Percentiles rank a stretch among this genome's conserved stretches.
Evolutionary conservation across 1,140 invertebrate genomes (phyloP).

Genomic region (Bombus sylvicola): DNA sequence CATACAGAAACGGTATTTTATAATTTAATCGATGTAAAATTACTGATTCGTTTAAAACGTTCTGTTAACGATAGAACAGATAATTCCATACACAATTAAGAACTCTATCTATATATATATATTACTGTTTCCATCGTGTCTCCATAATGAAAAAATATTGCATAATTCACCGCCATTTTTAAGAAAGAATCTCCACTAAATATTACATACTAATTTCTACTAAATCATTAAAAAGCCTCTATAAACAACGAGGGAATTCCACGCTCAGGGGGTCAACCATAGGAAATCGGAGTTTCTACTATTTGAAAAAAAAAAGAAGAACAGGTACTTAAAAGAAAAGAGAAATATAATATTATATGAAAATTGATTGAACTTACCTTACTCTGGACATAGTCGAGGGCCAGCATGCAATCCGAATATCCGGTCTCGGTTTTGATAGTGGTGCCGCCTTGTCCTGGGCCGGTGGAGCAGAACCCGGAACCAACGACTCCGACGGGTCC

Average conservation of each 20-base stretch:
- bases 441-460: constrained; percentile 79
- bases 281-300: background rate
- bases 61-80: background rate
- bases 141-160: background rate
- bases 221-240: background rate
- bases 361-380: constrained; percentile 82
- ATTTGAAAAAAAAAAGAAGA: no score
- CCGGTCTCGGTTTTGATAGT: constrained; percentile 88
- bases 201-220: no score
- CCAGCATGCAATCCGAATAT: constrained; percentile 89
- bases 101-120: background rate
- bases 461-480: constrained; percentile 80
- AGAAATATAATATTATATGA: background rate
- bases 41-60: background rate
- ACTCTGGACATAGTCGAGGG: constrained; percentile 88
- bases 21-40: background rate
- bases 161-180: background rate
- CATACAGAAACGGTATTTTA: background rate
- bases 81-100: no score
- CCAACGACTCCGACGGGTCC: constrained; percentile 82
- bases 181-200: no score
- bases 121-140: background rate
- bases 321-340: no score
- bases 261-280: background rate
- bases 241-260: background rate